These are phyloP conservation scores for Calycopis cecrops DNA, from an alignment of 1,140 invertebrate genomes.

Conservation along the genomic window DNA sequence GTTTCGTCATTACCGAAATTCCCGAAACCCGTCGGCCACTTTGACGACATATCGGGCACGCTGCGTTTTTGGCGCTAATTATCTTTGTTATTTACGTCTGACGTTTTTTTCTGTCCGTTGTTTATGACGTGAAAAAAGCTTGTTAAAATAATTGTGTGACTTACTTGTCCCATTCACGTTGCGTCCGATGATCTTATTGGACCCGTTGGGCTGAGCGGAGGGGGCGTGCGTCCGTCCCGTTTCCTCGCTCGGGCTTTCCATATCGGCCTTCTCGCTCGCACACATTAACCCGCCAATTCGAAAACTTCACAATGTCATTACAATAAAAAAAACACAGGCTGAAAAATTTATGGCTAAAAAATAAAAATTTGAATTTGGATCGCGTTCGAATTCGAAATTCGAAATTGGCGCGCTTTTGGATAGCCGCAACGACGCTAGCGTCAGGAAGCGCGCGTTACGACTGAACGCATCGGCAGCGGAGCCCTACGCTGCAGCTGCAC, in stretches of 20 bases:
- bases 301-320: constrained; percentile 39
- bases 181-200: constrained; percentile 70
- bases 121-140: constrained; percentile 23
- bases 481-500: constrained; percentile 58
- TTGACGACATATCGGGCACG: constrained; percentile 3
- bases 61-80: constrained; percentile 18
- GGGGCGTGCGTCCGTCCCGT: constrained; percentile 58
- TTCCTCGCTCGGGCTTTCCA: constrained; percentile 68
- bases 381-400: constrained; percentile 19
- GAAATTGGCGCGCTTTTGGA: constrained; percentile 27
- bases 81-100: constrained; percentile 12
- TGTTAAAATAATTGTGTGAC: constrained; percentile 43
- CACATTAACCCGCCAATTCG: constrained; percentile 67
- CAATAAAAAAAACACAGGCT: constrained; percentile 20
- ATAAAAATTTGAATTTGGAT: constrained; percentile 15
- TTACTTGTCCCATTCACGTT: constrained; percentile 72
- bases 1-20: constrained; percentile 11
- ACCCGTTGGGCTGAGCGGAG: constrained; percentile 52
- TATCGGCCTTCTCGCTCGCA: constrained; percentile 62
- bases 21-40: neutral
- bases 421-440: constrained; percentile 45
- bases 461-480: constrained; percentile 41
- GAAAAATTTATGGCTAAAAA: constrained; percentile 26
- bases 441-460: constrained; percentile 51
- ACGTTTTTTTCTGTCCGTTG: constrained; percentile 22